Conservation (phyloP, 2,113 vertebrate species). For the Anolis carolinensis region DNA sequence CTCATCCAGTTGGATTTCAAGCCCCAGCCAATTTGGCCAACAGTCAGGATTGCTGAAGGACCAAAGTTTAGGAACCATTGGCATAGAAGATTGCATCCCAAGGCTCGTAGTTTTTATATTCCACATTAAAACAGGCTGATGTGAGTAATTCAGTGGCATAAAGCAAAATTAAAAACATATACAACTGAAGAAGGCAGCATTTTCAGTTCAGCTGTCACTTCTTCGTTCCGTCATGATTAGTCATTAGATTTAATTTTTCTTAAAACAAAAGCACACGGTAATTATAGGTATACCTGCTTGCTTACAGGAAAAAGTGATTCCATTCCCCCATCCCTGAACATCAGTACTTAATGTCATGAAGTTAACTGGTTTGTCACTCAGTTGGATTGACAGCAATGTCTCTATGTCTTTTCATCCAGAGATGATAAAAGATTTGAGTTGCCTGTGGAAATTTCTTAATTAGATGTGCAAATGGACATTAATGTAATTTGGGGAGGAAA, state of each 20-base stretch:
- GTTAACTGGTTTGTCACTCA: conserved; percentile 49
- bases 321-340: conserved; percentile 47
- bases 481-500: not conserved
- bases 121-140: conserved; percentile 50
- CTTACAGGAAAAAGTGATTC: conserved; percentile 37
- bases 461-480: not conserved
- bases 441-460: not conserved
- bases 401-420: conserved; percentile 19
- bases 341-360: conserved; percentile 62
- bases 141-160: conserved; percentile 55
- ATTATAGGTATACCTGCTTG: conserved; percentile 50
- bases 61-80: no score
- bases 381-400: conserved; percentile 50
- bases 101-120: not conserved
- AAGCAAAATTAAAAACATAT: conserved; percentile 54
- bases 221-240: conserved; percentile 50
- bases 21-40: no score
- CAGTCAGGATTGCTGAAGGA: no score
- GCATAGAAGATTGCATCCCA: not conserved
- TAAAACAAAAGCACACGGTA: conserved; percentile 53
- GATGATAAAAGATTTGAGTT: not conserved
- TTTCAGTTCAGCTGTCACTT: conserved; percentile 60
- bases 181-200: conserved; percentile 52
- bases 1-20: no score
- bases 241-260: conserved; percentile 53